Evolutionary conservation across 2,888 invertebrate genomes (phyloP), one percentile per base, ranked within the genome.

Genomic region (Lapara coniferarum): DNA sequence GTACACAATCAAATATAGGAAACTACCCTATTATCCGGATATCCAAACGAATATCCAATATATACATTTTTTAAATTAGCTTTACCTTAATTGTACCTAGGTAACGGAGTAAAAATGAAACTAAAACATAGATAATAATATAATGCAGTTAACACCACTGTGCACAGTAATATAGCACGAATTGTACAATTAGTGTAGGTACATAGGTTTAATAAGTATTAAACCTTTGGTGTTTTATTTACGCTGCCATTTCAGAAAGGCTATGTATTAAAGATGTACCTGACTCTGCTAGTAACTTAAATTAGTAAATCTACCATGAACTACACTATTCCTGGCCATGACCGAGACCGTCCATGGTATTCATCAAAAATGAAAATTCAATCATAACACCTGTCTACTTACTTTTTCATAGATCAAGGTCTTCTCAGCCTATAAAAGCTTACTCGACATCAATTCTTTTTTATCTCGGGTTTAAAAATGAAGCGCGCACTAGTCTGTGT

Each of bases 351-450:
- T 76, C 78, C 75, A 78, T 78, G 79, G 80, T 74, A 74, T 68
- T 79, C 83, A 92, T 93, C 81, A 91, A 93, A 88, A 84, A 93
- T 92, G 82, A 81, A 90, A 85, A 86, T 89, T 84, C 90, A 93
- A 94, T 94, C 92, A 92, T 87, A 88, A 78, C 94, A 94, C 93
- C 91, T 93, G 93, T 74, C 76, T 70, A 73, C 73, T 83, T 82
- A 83, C 83, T 83, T 88, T 89, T 88, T 77, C 71, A 76, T 71
- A 74, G 73, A 74, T 73, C 85, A 89, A 89, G 90, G 90, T 84
- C 83, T 72, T 71, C 52, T 8, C 19, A 25, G 30, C 68, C 37
- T 87, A 89, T 89, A 91, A 87, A 91, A 87, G 82, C 75, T 68
- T 59, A 69, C 46, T 71, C 69, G 66, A 14, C 37, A 25, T 57